Evolutionary conservation across 2,888 invertebrate species (phyloP).

Genomic region (Caenorhabditis angaria): DNA sequence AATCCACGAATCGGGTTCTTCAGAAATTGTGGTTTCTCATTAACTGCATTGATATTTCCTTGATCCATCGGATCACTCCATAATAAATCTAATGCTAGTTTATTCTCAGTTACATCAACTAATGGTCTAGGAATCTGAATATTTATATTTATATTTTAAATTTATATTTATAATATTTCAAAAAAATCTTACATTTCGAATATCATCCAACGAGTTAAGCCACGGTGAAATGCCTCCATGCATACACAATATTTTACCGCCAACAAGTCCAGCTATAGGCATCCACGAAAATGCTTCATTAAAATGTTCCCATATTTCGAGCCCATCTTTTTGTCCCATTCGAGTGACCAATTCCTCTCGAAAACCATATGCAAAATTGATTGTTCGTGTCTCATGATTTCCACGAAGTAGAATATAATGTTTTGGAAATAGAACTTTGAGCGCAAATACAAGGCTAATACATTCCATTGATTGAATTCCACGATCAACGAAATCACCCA

Average conservation of each 20-base stretch:
- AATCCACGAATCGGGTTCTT: conserved; percentile 22
- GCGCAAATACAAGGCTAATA: conserved; percentile 9
- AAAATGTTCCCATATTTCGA: conserved; percentile 26
- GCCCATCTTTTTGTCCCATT: conserved; percentile 6
- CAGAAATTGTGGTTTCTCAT: background rate
- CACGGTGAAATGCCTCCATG: conserved; percentile 48
- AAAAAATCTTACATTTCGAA: conserved; percentile 19
- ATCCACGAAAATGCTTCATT: conserved; percentile 41
- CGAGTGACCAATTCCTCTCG: background rate
- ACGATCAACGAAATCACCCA: conserved; percentile 44
- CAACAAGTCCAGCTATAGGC: conserved; percentile 41
- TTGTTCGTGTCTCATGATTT: background rate
- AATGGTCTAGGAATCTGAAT: conserved; percentile 39
- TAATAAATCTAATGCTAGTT: conserved; percentile 33
- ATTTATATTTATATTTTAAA: background rate
- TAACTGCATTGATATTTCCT: background rate
- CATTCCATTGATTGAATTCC: conserved; percentile 38
- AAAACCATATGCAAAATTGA: background rate
- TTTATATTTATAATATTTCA: no score
- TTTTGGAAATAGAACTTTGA: conserved; percentile 3
- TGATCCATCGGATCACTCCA: conserved; percentile 41
- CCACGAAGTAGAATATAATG: background rate
- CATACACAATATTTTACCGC: conserved; percentile 42
- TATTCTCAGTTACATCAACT: conserved; percentile 7
- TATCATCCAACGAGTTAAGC: conserved; percentile 27